Evolutionary conservation across 2,113 vertebrate species (phyloP).

Genomic region (Dunckerocampus dactyliophorus): DNA sequence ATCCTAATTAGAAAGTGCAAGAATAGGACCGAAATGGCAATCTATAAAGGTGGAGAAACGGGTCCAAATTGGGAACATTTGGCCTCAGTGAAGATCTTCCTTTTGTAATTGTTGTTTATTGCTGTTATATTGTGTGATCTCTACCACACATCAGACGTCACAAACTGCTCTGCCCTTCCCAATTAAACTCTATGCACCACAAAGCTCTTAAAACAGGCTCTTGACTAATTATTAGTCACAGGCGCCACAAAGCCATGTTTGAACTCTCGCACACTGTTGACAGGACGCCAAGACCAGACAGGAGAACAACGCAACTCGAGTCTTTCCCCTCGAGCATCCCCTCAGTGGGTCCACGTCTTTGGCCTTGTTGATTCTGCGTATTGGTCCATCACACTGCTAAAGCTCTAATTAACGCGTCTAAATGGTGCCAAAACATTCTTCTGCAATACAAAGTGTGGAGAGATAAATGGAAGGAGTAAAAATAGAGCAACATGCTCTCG

Average conservation of each 20-base stretch:
- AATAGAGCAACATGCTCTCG: neutral
- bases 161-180: slow-evolving; percentile 52
- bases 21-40: too few relatives aligned
- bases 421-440: slow-evolving; percentile 57
- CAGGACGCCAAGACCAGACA: slow-evolving; percentile 5
- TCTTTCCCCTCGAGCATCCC: slow-evolving; percentile 4
- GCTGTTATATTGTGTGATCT: slow-evolving; percentile 29
- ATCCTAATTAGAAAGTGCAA: neutral
- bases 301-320: slow-evolving; percentile 17
- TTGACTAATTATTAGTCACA: slow-evolving; percentile 52
- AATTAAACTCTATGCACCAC: slow-evolving; percentile 68
- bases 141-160: slow-evolving; percentile 57
- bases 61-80: too few relatives aligned
- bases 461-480: slow-evolving; percentile 7
- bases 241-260: slow-evolving; percentile 49
- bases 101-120: neutral
- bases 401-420: slow-evolving; percentile 42
- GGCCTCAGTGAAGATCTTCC: neutral
- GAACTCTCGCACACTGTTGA: slow-evolving; percentile 38
- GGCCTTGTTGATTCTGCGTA: slow-evolving; percentile 19
- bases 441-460: slow-evolving; percentile 27
- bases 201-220: slow-evolving; percentile 49
- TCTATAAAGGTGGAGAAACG: too few relatives aligned
- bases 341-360: slow-evolving; percentile 20
- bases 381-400: slow-evolving; percentile 7